Percentiles rank a stretch among this genome's conserved stretches.
phyloP scores from a whole-genome alignment of 2,797 vertebrate species.

The Argyrosomus regius region DNA sequence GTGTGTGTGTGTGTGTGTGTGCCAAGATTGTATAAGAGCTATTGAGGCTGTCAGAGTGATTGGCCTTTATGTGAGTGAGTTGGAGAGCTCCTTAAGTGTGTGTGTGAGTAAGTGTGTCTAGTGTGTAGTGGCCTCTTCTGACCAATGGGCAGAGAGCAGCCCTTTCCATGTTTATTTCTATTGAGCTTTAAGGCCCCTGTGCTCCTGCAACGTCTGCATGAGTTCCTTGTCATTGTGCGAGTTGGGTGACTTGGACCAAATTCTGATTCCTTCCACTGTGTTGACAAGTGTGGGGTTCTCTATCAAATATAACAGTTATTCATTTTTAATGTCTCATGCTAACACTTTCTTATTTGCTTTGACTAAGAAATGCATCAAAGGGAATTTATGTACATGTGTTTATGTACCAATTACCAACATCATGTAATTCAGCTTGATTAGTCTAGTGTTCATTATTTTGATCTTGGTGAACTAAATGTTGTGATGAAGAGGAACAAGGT shows the following conservation, averaged over 20 bases:
- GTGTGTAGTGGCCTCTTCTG: slow-evolving; percentile 19
- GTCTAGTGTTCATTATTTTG: too few species aligned
- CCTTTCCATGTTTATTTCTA: slow-evolving; percentile 7
- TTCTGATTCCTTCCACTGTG: background rate
- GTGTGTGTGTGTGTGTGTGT: slow-evolving; percentile 40
- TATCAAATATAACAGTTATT: background rate
- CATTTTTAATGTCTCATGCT: background rate
- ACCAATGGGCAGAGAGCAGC: slow-evolving; percentile 9
- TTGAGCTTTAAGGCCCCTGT: background rate
- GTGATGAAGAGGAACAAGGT: too few species aligned
- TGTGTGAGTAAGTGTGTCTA: slow-evolving; percentile 47
- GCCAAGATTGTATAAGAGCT: slow-evolving; percentile 52
- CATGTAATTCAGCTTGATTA: too few species aligned
- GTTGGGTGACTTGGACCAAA: background rate
- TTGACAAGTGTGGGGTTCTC: background rate
- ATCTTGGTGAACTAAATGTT: too few species aligned
- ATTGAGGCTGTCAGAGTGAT: slow-evolving; percentile 50
- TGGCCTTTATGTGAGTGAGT: slow-evolving; percentile 58
- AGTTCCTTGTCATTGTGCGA: background rate
- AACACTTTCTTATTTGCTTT: too few species aligned
- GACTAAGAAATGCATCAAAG: too few species aligned
- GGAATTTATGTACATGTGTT: too few species aligned
- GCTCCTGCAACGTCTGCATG: background rate
- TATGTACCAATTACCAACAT: too few species aligned
- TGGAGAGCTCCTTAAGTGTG: slow-evolving; percentile 46